Percentiles rank a stretch among this genome's conserved stretches.
Evolutionary conservation across 1,140 invertebrate genomes (phyloP).

Genomic region (Papilio aristodemus): DNA sequence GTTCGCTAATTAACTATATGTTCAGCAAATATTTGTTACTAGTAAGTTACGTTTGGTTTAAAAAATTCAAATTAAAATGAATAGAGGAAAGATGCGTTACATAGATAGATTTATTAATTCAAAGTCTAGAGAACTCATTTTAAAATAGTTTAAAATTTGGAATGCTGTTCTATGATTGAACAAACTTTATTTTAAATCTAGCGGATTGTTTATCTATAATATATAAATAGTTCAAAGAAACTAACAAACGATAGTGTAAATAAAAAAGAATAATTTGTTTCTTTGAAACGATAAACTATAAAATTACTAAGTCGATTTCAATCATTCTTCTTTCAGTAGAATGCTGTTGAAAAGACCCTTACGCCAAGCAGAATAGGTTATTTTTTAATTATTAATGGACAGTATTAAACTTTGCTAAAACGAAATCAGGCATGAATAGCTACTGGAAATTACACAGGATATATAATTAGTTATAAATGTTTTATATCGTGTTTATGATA

Average conservation of each 20-base stretch:
- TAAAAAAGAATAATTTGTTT: background rate
- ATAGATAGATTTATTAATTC: no score
- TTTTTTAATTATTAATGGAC: background rate
- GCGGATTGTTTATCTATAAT: no score
- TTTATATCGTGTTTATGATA: no score
- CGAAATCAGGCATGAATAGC: background rate
- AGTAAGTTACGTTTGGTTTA: background rate
- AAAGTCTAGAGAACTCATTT: no score
- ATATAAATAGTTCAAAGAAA: no score
- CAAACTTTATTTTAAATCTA: no score
- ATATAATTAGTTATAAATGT: no score
- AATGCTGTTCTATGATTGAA: no score
- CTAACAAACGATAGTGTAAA: no score
- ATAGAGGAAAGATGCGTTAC: no score
- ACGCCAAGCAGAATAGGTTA: background rate
- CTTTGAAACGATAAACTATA: background rate
- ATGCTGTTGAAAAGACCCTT: background rate
- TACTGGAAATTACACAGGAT: background rate
- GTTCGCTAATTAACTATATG: constrained; percentile 19
- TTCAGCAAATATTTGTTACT: constrained; percentile 2
- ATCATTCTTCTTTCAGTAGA: constrained; percentile 1
- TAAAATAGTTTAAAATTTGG: no score
- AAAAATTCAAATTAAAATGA: no score
- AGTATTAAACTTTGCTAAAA: background rate
- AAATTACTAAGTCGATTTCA: background rate